Evolutionary conservation across 2,888 invertebrate species (phyloP), one percentile per base, ranked within the genome.

Genomic region (Drosophila paracracens): DNA sequence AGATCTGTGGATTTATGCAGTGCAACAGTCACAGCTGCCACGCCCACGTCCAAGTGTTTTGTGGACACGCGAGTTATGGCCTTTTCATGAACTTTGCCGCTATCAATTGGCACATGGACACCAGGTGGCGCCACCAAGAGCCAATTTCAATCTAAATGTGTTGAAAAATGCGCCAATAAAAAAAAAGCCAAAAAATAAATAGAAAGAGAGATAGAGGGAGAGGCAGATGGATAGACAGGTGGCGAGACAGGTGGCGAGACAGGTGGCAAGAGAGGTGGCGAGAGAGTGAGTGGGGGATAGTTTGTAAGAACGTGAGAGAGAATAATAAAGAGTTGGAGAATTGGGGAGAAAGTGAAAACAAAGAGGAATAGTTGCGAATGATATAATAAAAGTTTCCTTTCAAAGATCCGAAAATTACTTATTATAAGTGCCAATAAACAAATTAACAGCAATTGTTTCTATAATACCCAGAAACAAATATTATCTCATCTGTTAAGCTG

Each of bases 1-100:
- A 54, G 36, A 40, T 68, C 68, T 75, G 71, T 72, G 82, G 76
- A 84, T 84, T 88, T 88, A 84, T 78, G 74, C 76, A 69, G 65
- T 68, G 64, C 81, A 67, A 63, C n/a, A 25, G 69, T 13, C 53
- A 59, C 43, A 54, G 57, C 38, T 51, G 75, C 77, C 73, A 77
- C 73, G 65, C 76, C 68, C 53, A 53, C 29, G 13, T 2, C n/a
- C 6, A 51, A 43, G 51, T 56, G 40, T 54, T 59, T 11, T 57
- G 65, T 63, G 50, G 38, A 63, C 69, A 70, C 56, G 59, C 54
- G 46, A 70, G 66, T 60, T 72, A 69, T 67, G 74, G 72, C 54
- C 66, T 60, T 77, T 76, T 76, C 60, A 77, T 76, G 62, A 74
- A 79, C 78, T 71, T 51, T 53, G 25, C 21, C 43, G 40, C 57